Base-by-base conservation (phyloP, 1,140 invertebrate species). In the Lerema accius region DNA sequence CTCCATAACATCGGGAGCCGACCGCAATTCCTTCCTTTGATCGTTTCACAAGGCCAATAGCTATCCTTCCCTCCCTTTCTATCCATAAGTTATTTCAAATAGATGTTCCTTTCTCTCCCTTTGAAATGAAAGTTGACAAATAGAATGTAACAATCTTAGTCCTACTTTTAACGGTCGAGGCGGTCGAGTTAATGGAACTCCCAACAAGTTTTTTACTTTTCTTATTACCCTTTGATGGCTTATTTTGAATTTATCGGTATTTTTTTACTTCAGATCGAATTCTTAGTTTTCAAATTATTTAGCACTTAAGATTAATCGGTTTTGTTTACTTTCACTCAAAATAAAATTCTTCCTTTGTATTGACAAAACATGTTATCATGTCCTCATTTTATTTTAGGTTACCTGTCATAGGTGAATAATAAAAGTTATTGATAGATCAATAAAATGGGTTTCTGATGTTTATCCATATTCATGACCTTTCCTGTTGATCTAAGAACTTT, bases 81-180 rank as follows among this genome's bases (percentile, higher is more conserved):
- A 26, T 4, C 1, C 13, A 14, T 2, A 13, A 13, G 1, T 48
- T 14, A 13, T n/a, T 13, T 2, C n/a, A 32, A 49, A 49, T 32
- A 28, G 13, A 23, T 49, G 23, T 49, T 23, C 26, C 23, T 49
- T 49, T 49, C 46, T 1, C 43, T 32, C 17, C 17, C 26, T 50
- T 48, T 26, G 45, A 48, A 48, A 48, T 28, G n/a, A 14, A 48
- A 48, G 45, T 50, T 50, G 46, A 50, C 26, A 35, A 50, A 50
- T 50, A 26, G 45, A n/a, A 48, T 48, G 46, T 50, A 15, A 50
- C 46, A 35, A 50, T 50, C 46, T 50, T 14, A 50, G 26, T 32
- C 45, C 45, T 26, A 50, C 46, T 50, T 50, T 13, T 26, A 50
- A 32, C 46, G 43, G 17, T 23, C 11, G 4, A 4, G 15, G 15